Base-by-base conservation (phyloP, 2,888 invertebrate species). In the Cactoblastis cactorum region DNA sequence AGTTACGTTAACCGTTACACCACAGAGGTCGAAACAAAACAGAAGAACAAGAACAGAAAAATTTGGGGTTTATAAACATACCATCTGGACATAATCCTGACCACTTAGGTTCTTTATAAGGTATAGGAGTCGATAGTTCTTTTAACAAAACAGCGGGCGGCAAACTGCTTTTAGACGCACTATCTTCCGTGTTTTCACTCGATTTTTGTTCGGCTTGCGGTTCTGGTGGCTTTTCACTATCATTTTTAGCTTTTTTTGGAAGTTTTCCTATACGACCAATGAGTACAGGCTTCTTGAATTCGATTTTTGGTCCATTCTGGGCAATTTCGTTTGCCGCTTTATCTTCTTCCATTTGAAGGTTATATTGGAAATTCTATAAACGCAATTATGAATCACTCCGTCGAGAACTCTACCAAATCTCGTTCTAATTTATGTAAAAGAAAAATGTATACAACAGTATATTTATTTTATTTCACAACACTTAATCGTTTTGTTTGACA, bases 31-130 rank as follows among this genome's bases (percentile, higher is more conserved):
- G n/a, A n/a, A n/a, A n/a, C n/a, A n/a, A n/a, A n/a, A n/a, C n/a
- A n/a, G n/a, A n/a, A n/a, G n/a, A n/a, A n/a, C n/a, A n/a, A n/a
- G n/a, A n/a, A n/a, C n/a, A n/a, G n/a, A n/a, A n/a, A n/a, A n/a
- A n/a, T n/a, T n/a, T n/a, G n/a, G n/a, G n/a, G n/a, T n/a, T n/a
- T n/a, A n/a, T n/a, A 48, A 11, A 19, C 72, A 62, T 57, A 78
- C 80, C 80, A 51, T 85, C 76, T 15, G 89, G 80, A 1, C 95
- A 94, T 15, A 91, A 59, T 0, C 94, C 94, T 33, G 95, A 93
- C 97, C 97, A 98, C 50, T 90, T 79, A 0, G 98, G 97, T 72
- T 95, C 96, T 68, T 91, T 92, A 67, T 96, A 96, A 0, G 93
- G 92, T 57, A 94, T 82, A 0, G 91, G 83, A 3, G 83, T 71